These are phyloP conservation scores for Pygocentrus nattereri DNA, from an alignment of 2,797 vertebrate species.

Conservation along the genomic window DNA sequence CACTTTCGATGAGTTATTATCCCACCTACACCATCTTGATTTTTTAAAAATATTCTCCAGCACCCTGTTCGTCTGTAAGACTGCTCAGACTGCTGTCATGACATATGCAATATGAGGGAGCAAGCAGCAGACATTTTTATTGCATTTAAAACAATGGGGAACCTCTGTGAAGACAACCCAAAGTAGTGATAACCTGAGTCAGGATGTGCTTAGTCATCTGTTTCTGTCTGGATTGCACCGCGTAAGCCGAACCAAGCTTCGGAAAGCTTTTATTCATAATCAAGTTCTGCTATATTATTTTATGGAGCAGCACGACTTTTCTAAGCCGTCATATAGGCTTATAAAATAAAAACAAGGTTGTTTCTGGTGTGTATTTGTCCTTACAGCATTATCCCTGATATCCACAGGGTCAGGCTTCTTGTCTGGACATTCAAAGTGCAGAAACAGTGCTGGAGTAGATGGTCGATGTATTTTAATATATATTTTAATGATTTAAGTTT, in stretches of 20 bases:
- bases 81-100: constrained; percentile 4
- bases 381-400: background rate
- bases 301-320: background rate
- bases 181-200: background rate
- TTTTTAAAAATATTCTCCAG: constrained; percentile 8
- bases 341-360: background rate
- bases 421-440: background rate
- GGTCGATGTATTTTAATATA: background rate
- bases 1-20: background rate
- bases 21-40: background rate
- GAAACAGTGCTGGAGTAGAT: background rate
- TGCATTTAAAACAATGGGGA: constrained; percentile 6
- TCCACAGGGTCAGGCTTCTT: background rate
- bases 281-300: background rate
- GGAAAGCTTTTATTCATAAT: background rate
- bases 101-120: background rate
- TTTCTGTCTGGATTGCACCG: background rate
- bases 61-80: constrained; percentile 1
- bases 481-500: no score
- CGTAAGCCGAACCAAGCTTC: background rate
- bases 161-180: constrained; percentile 29
- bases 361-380: background rate
- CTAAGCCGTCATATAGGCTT: background rate
- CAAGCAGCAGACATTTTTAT: constrained; percentile 30
- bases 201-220: constrained; percentile 19